These are phyloP conservation scores for Buceros bicornis DNA, from an alignment of 2,797 vertebrate genomes.

Conservation along the genomic window DNA sequence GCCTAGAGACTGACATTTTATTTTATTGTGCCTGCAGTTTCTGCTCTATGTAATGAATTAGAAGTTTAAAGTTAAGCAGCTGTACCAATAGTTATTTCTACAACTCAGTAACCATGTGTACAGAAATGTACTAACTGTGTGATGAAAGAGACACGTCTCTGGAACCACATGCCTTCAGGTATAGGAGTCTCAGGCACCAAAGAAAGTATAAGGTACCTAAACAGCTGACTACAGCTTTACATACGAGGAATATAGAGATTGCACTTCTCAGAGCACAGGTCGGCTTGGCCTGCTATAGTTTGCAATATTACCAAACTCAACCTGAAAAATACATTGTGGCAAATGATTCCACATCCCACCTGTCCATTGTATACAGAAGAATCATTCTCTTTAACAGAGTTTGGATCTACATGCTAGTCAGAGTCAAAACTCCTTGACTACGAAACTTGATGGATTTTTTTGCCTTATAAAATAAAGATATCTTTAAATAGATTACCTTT, in stretches of 20 bases:
- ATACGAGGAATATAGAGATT: background rate
- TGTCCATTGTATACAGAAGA: background rate
- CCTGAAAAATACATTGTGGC: background rate
- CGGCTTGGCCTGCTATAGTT: background rate
- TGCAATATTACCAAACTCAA: background rate
- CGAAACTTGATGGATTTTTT: background rate
- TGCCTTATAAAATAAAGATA: background rate
- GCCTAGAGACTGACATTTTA: background rate
- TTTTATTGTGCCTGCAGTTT: background rate
- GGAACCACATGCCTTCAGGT: background rate
- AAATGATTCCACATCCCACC: background rate
- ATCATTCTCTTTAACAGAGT: background rate
- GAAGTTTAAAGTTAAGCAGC: background rate
- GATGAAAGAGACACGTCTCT: background rate
- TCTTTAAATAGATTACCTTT: background rate
- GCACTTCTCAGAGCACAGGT: fast-evolving
- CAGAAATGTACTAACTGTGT: background rate
- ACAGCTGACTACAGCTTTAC: background rate
- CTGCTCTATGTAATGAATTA: background rate
- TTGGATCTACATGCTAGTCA: background rate
- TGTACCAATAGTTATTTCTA: background rate
- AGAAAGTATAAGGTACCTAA: background rate
- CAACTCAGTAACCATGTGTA: background rate
- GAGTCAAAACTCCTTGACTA: background rate
- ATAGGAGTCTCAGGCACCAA: background rate